Evolutionary conservation across 2,888 invertebrate species (phyloP).

Genomic region (Trichogramma dendrolimi): DNA sequence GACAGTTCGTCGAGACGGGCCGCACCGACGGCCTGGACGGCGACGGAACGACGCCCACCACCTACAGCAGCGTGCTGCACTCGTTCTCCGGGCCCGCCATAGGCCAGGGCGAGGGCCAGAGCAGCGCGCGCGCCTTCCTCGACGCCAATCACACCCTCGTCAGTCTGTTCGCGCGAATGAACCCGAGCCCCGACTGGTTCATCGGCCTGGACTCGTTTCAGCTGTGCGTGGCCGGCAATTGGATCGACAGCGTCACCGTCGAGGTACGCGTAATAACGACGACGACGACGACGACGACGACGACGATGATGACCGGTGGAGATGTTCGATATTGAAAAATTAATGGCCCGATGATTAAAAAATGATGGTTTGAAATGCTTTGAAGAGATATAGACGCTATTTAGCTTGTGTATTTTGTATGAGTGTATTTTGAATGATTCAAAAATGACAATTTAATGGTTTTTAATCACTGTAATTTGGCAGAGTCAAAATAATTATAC

Average conservation of each 20-base stretch:
- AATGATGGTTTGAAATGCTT: too few species aligned
- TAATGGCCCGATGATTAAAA: too few species aligned
- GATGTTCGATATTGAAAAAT: too few species aligned
- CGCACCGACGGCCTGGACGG: slow-evolving; percentile 69
- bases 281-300: too few species aligned
- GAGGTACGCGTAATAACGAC: too few species aligned
- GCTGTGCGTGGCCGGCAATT: slow-evolving; percentile 85
- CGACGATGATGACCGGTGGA: too few species aligned
- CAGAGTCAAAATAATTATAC: too few species aligned
- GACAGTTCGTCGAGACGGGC: slow-evolving; percentile 83
- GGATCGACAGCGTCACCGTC: slow-evolving; percentile 84
- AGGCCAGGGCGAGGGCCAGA: slow-evolving; percentile 69
- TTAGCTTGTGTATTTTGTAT: too few species aligned
- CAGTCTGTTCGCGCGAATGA: slow-evolving; percentile 83
- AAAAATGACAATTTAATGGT: too few species aligned
- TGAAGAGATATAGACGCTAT: too few species aligned
- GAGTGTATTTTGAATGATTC: too few species aligned
- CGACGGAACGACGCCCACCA: slow-evolving; percentile 51
- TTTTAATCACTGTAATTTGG: too few species aligned
- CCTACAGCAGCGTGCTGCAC: slow-evolving; percentile 39
- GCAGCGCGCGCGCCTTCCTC: slow-evolving; percentile 79
- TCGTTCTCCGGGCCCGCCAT: slow-evolving; percentile 52
- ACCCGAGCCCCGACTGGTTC: slow-evolving; percentile 95
- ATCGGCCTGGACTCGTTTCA: slow-evolving; percentile 87
- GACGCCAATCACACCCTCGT: slow-evolving; percentile 91